Conservation (phyloP, 2,797 vertebrate species). For the Sphaeramia orbicularis region DNA sequence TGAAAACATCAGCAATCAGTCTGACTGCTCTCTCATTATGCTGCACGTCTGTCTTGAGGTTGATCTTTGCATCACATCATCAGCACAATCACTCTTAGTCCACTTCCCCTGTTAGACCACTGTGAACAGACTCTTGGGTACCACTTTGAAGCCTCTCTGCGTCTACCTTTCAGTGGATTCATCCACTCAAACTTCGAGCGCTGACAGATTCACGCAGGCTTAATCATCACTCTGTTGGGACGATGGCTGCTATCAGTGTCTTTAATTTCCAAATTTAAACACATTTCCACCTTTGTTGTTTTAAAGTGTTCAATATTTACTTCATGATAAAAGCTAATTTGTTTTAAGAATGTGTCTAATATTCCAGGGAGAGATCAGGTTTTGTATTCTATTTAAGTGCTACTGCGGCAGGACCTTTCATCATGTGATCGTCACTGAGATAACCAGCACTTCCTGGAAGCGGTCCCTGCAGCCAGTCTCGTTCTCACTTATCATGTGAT, state of each 20-base stretch:
- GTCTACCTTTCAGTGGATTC: slow-evolving; percentile 26
- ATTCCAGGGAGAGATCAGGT: background rate
- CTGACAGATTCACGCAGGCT: slow-evolving; percentile 32
- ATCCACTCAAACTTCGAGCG: slow-evolving; percentile 33
- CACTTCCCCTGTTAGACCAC: slow-evolving; percentile 50
- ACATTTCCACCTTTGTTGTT: background rate
- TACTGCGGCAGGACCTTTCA: slow-evolving; percentile 58
- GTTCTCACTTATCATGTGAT: slow-evolving; percentile 81
- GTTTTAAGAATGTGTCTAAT: slow-evolving; percentile 1
- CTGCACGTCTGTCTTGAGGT: slow-evolving; percentile 25
- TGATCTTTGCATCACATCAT: slow-evolving; percentile 50
- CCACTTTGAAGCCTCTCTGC: slow-evolving; percentile 29
- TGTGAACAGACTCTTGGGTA: slow-evolving; percentile 48
- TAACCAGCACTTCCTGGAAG: slow-evolving; percentile 71
- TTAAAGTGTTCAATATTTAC: slow-evolving; percentile 9
- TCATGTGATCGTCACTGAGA: slow-evolving; percentile 77
- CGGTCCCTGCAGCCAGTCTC: slow-evolving; percentile 72
- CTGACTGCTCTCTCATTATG: slow-evolving; percentile 34
- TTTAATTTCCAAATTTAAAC: slow-evolving; percentile 6
- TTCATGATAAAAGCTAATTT: background rate
- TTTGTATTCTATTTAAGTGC: slow-evolving; percentile 47
- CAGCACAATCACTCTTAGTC: slow-evolving; percentile 52
- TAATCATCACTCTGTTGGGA: slow-evolving; percentile 24
- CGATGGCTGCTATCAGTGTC: slow-evolving; percentile 5
- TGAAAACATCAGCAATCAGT: slow-evolving; percentile 34